Base-by-base conservation (phyloP, 2,113 vertebrate genomes). In the Macrotus californicus region DNA sequence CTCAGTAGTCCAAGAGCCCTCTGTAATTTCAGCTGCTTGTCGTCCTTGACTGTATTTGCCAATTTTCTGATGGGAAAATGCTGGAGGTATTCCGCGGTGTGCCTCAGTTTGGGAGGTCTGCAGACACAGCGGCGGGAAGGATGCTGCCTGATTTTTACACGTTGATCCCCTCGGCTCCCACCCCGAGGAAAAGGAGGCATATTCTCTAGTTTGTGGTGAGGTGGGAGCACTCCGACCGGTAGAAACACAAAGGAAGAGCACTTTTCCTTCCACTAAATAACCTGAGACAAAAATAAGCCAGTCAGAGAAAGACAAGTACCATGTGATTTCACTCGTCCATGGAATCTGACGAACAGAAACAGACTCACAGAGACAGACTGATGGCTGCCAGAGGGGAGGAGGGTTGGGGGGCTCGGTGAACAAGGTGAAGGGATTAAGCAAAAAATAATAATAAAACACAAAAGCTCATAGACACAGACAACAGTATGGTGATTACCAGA, bases 11-110 rank as follows among this genome's bases (percentile, higher is more conserved):
- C 92, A 89, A 76, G 92, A 96, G 89, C 73, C 81, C 75, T 96
- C 96, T 96, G 94, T 93, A 76, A 89, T 95, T 96, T 92, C 87
- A 96, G 39, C 92, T 61, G 86, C 88, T 97, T 26, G 14, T 59
- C 0, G 3, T 95, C 96, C 93, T 95, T 94, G 92, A 82, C 73
- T 84, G 0, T 91, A 96, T 96, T 94, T 97, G 97, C 96, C 85
- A 92, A 34, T 91, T 95, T 97, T 97, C 92, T 95, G 87, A 95
- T 86, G 80, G 93, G 95, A 92, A 98, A 94, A 95, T 61, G 79
- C 67, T 79, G 87, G 96, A 93, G 87, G 56, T 61, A 43, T 94
- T 93, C 96, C 91, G 46, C 36, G 79, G 95, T n/a, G n/a, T 5
- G 19, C 93, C 93, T 84, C 0, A 0, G 48, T 86, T 92, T 48